Evolutionary conservation across 1,140 invertebrate genomes (phyloP).

Genomic region (Thrips palmi): DNA sequence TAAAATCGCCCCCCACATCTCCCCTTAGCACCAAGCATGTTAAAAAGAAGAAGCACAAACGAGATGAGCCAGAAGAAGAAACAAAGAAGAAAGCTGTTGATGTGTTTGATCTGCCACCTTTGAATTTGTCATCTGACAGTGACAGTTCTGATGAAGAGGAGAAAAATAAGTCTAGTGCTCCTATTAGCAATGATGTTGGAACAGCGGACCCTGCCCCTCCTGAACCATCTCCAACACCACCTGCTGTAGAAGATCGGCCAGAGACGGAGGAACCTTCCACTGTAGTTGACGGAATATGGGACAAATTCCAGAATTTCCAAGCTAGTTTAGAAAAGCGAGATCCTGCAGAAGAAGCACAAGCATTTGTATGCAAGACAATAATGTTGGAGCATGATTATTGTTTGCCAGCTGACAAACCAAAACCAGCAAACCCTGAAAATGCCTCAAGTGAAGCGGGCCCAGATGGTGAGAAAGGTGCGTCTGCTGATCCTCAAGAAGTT

Average conservation of each 20-base stretch:
- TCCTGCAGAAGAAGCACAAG: constrained; percentile 1
- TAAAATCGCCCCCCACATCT: no score
- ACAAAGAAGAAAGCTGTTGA: constrained; percentile 27
- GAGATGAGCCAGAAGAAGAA: constrained; percentile 16
- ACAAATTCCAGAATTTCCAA: constrained; percentile 55
- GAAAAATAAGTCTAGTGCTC: constrained; percentile 7
- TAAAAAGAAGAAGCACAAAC: no score
- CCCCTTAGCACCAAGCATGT: not conserved
- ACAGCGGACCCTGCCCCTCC: constrained; percentile 3
- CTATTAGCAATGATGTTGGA: no score
- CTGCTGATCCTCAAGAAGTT: no score
- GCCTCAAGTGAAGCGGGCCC: no score
- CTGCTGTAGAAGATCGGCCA: constrained; percentile 3
- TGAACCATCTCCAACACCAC: constrained; percentile 2
- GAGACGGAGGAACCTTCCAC: constrained; percentile 20
- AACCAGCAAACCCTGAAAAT: constrained; percentile 10
- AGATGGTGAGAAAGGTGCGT: no score
- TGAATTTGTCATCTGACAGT: constrained; percentile 60
- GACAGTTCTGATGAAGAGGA: constrained; percentile 47
- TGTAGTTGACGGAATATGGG: constrained; percentile 55
- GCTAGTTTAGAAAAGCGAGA: constrained; percentile 31
- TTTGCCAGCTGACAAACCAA: constrained; percentile 4
- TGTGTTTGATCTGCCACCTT: constrained; percentile 51
- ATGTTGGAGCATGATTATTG: constrained; percentile 43
- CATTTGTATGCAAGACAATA: constrained; percentile 11